Evolutionary conservation across 2,113 vertebrate genomes (phyloP).

Genomic region (Phoxinus phoxinus): DNA sequence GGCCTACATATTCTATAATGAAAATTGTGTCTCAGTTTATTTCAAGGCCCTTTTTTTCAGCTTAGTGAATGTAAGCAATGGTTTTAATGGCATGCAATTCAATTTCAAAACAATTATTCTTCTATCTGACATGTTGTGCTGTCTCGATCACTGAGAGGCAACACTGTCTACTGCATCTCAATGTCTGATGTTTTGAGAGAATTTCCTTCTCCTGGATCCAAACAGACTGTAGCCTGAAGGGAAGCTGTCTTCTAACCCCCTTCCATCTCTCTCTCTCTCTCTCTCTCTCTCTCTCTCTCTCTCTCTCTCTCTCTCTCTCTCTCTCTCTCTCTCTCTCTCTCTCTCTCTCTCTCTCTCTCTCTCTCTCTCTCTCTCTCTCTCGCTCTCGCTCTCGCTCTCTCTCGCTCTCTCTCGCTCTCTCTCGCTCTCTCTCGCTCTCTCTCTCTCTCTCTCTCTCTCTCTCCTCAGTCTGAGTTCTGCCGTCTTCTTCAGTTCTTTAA

Average conservation of each 20-base stretch:
- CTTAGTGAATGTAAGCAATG: neutral
- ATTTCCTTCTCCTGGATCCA: conserved; percentile 33
- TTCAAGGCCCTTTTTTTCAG: neutral
- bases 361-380: neutral
- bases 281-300: too few species aligned
- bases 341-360: too few species aligned
- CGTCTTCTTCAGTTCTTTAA: conserved; percentile 24
- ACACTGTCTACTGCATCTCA: conserved; percentile 2
- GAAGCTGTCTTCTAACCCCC: conserved; percentile 6
- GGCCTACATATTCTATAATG: neutral
- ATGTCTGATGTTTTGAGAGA: conserved; percentile 21
- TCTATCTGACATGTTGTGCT: neutral
- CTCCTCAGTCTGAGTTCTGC: neutral
- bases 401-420: too few species aligned
- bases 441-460: conserved; percentile 1
- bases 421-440: too few species aligned
- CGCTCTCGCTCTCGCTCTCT: too few species aligned
- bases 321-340: too few species aligned
- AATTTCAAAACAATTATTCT: neutral
- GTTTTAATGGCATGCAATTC: neutral
- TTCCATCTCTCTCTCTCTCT: conserved; percentile 25
- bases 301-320: too few species aligned
- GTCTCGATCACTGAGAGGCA: conserved; percentile 1
- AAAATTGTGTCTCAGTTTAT: neutral
- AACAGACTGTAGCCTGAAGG: conserved; percentile 34